These are phyloP conservation scores for Cossypha polioptera DNA, from an alignment of 2,797 vertebrate genomes.

Conservation along the genomic window DNA sequence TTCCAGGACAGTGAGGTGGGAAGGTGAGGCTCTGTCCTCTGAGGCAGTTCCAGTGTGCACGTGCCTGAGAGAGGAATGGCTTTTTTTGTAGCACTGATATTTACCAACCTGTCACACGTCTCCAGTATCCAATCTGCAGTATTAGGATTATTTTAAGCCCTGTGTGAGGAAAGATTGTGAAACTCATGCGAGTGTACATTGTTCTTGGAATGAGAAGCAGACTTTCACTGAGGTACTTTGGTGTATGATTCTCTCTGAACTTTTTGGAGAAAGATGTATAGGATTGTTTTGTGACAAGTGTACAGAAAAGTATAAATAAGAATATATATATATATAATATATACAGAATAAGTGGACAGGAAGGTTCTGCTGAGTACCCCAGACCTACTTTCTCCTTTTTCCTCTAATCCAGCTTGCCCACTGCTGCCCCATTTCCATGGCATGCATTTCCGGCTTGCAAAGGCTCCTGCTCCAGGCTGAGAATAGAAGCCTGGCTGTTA, in stretches of 20 bases:
- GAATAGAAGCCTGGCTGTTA: slow-evolving; percentile 55
- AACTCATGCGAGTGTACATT: background rate
- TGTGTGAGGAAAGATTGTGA: background rate
- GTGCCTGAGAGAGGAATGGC: background rate
- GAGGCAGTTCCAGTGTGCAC: rapidly evolving
- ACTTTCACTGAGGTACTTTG: background rate
- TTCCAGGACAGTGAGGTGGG: background rate
- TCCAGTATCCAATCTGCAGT: background rate
- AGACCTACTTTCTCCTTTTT: background rate
- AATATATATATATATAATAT: no score
- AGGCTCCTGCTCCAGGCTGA: background rate
- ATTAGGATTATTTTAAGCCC: slow-evolving; percentile 3
- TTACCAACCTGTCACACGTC: background rate
- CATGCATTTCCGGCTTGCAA: slow-evolving; percentile 43
- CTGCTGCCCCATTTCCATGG: slow-evolving; percentile 49
- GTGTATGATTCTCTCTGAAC: background rate
- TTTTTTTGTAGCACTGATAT: background rate
- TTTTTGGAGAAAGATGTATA: background rate
- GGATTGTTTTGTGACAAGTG: background rate
- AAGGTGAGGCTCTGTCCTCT: background rate
- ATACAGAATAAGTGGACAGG: background rate
- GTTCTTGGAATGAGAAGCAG: background rate
- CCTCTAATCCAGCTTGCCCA: slow-evolving; percentile 31
- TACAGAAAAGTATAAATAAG: no score
- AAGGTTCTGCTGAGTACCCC: background rate